Conservation (phyloP, 2,888 invertebrate species). For the Apotomis turbidana region DNA sequence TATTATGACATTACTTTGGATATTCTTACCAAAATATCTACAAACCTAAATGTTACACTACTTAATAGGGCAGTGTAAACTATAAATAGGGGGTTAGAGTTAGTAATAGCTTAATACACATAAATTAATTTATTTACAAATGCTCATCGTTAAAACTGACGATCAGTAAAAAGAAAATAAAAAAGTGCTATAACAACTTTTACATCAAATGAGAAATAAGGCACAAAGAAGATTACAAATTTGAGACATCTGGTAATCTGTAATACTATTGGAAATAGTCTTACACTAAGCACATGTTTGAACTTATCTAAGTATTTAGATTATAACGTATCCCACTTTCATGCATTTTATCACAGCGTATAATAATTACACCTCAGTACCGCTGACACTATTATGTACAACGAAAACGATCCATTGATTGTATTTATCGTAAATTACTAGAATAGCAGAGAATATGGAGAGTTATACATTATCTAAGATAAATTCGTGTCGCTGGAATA, state of each 20-base stretch:
- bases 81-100: constrained; percentile 35
- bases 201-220: constrained; percentile 22
- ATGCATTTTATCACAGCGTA: constrained; percentile 71
- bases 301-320: constrained; percentile 29
- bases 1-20: constrained; percentile 81
- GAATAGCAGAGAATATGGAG: too few relatives aligned
- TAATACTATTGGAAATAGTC: constrained; percentile 22
- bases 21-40: constrained; percentile 41
- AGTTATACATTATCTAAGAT: too few relatives aligned
- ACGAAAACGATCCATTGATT: constrained; percentile 1
- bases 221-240: constrained; percentile 26
- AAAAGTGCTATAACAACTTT: constrained; percentile 9
- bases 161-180: constrained; percentile 17
- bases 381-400: constrained; percentile 23
- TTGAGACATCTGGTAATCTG: constrained; percentile 21
- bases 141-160: constrained; percentile 31
- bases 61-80: constrained; percentile 27
- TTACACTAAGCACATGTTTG: constrained; percentile 23
- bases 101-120: constrained; percentile 28
- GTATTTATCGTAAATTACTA: not conserved
- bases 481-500: too few relatives aligned
- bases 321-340: constrained; percentile 45
- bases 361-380: constrained; percentile 43
- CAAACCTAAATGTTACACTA: constrained; percentile 9
- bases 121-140: constrained; percentile 42